Conservation (phyloP, 2,888 invertebrate genomes). For the Limnephilus rhombicus region DNA sequence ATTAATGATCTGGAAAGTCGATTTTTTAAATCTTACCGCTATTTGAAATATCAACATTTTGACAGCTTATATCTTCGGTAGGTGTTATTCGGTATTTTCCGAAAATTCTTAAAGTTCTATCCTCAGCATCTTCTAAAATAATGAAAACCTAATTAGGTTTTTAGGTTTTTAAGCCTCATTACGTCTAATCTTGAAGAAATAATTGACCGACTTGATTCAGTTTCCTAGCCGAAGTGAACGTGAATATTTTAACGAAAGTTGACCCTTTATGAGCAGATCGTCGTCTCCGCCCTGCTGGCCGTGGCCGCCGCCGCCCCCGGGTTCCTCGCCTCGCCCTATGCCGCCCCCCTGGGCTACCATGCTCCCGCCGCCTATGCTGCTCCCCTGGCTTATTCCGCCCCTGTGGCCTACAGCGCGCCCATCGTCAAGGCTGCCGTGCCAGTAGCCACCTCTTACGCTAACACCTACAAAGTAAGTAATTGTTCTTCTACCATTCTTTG, state of each 20-base stretch:
- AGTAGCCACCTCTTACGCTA: slow-evolving; percentile 82
- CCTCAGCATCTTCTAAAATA: too few relatives aligned
- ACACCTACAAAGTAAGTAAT: slow-evolving; percentile 78
- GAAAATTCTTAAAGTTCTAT: too few relatives aligned
- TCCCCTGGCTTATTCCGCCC: slow-evolving; percentile 71
- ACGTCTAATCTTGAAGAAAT: too few relatives aligned
- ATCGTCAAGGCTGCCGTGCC: slow-evolving; percentile 77
- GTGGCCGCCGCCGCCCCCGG: slow-evolving; percentile 70
- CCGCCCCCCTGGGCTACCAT: slow-evolving; percentile 71
- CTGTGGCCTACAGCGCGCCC: slow-evolving; percentile 68
- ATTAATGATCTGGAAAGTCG: too few relatives aligned
- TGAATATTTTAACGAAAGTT: not conserved
- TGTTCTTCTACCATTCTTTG: not conserved
- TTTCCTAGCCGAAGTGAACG: too few relatives aligned
- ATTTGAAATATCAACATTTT: too few relatives aligned
- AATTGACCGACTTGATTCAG: too few relatives aligned
- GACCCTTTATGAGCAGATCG: slow-evolving; percentile 71
- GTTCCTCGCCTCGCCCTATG: slow-evolving; percentile 72
- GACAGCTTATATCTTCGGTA: too few relatives aligned
- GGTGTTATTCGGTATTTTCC: too few relatives aligned
- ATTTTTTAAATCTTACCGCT: too few relatives aligned
- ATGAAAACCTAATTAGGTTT: too few relatives aligned
- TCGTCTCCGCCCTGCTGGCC: slow-evolving; percentile 76
- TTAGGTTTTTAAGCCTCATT: too few relatives aligned
- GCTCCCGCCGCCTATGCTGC: slow-evolving; percentile 73